Evolutionary conservation across 92 coral and sea anemone species (phyloP).

Genomic region (Actinostola sp.): DNA sequence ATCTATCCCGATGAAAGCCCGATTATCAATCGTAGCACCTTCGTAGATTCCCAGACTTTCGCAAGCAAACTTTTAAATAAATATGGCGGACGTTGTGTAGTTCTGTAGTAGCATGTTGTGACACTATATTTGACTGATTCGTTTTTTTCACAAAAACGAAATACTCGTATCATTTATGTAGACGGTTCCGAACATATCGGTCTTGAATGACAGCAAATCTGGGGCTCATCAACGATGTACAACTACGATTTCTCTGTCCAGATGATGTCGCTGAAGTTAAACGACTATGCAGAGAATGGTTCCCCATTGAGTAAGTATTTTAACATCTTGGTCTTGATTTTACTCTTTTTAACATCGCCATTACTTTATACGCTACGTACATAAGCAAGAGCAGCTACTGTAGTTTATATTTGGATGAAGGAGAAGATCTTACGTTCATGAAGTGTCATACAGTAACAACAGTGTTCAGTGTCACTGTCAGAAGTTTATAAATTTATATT

Average conservation of each 20-base stretch:
- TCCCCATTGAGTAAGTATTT: slow-evolving; percentile 96
- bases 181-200: slow-evolving; percentile 29
- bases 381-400: too few relatives aligned
- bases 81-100: slow-evolving; percentile 28
- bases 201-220: slow-evolving; percentile 94
- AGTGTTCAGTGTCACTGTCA: too few relatives aligned
- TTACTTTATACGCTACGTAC: too few relatives aligned
- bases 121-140: not conserved
- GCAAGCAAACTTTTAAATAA: slow-evolving; percentile 14
- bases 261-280: slow-evolving; percentile 92
- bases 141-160: slow-evolving; percentile 21
- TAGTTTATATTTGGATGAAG: too few relatives aligned
- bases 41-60: slow-evolving; percentile 12
- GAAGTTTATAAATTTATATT: too few relatives aligned
- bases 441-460: too few relatives aligned
- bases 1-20: not conserved
- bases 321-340: not conserved
- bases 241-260: slow-evolving; percentile 94
- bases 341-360: too few relatives aligned
- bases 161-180: slow-evolving; percentile 22
- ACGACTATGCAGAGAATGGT: slow-evolving; percentile 95
- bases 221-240: slow-evolving; percentile 92
- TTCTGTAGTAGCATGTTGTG: not conserved
- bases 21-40: not conserved
- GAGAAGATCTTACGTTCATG: too few relatives aligned